phyloP scores from a whole-genome alignment of 2,888 invertebrate species.

The Gymnocheta viridis region DNA sequence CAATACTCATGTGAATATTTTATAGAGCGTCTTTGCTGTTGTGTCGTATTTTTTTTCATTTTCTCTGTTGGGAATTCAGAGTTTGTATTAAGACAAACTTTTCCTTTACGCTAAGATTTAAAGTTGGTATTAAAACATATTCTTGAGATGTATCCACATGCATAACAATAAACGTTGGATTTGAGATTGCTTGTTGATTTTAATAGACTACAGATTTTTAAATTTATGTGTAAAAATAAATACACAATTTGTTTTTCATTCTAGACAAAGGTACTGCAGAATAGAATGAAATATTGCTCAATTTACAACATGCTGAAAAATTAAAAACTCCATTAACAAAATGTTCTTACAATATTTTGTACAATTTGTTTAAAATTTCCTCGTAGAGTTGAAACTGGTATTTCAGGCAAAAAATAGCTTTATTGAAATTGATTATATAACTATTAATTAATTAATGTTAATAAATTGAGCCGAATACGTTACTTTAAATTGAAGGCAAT shows the following conservation, averaged over 20 bases:
- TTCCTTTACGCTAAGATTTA: slow-evolving; percentile 39
- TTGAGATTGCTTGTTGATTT: slow-evolving; percentile 19
- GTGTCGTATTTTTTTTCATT: not conserved
- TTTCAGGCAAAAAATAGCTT: not conserved
- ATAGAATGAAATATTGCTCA: slow-evolving; percentile 25
- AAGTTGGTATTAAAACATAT: slow-evolving; percentile 16
- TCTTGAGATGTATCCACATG: not conserved
- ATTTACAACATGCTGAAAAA: not conserved
- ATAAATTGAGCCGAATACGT: too few species aligned
- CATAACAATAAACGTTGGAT: not conserved
- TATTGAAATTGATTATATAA: not conserved
- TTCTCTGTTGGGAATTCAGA: slow-evolving; percentile 1
- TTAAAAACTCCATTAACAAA: not conserved
- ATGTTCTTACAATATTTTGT: not conserved
- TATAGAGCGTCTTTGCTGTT: not conserved
- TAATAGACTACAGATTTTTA: slow-evolving; percentile 45
- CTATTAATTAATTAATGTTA: not conserved
- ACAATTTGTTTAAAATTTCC: not conserved
- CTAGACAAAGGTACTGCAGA: not conserved
- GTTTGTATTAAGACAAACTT: slow-evolving; percentile 48
- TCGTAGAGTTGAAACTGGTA: not conserved
- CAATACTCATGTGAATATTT: slow-evolving; percentile 38
- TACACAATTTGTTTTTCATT: slow-evolving; percentile 23
- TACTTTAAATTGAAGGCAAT: too few species aligned
- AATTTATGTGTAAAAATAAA: slow-evolving; percentile 51